A percentile compares a stretch with the other conserved stretches of the same genome.
Conservation (phyloP, 2,888 invertebrate genomes). For the Penaeus monodon region DNA sequence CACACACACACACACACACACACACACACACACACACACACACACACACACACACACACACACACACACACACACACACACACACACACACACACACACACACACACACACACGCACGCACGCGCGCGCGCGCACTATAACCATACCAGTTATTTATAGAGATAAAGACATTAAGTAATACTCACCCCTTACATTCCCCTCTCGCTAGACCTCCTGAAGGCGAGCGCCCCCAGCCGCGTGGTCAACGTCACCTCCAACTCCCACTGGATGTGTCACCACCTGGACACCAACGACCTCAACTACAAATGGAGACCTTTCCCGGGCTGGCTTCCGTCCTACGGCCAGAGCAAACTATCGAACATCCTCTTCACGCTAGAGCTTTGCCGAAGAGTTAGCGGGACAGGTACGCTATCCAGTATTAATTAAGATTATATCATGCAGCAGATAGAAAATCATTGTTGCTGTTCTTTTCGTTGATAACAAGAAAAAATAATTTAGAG, state of each 20-base stretch:
- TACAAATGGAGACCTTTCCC: constrained; percentile 26
- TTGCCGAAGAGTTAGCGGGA: neutral
- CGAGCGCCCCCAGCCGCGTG: constrained; percentile 28
- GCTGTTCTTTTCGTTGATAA: neutral
- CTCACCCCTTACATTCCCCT: no score
- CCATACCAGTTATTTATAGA: no score
- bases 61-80: no score
- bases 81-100: no score
- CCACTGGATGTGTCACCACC: neutral
- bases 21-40: no score
- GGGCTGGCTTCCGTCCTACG: neutral
- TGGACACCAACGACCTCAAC: constrained; percentile 35
- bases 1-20: no score
- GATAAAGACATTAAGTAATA: no score
- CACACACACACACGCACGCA: no score
- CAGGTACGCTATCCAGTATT: neutral
- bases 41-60: no score
- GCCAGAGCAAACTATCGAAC: constrained; percentile 21
- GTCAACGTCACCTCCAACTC: constrained; percentile 19
- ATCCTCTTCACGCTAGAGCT: constrained; percentile 37
- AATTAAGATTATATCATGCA: neutral
- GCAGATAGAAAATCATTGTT: neutral
- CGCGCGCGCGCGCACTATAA: no score
- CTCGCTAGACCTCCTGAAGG: constrained; percentile 23
- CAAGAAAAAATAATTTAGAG: neutral